Evolutionary conservation across 2,113 vertebrate species (phyloP), one percentile per base, ranked within the genome.

Genomic region (Cololabis saira): DNA sequence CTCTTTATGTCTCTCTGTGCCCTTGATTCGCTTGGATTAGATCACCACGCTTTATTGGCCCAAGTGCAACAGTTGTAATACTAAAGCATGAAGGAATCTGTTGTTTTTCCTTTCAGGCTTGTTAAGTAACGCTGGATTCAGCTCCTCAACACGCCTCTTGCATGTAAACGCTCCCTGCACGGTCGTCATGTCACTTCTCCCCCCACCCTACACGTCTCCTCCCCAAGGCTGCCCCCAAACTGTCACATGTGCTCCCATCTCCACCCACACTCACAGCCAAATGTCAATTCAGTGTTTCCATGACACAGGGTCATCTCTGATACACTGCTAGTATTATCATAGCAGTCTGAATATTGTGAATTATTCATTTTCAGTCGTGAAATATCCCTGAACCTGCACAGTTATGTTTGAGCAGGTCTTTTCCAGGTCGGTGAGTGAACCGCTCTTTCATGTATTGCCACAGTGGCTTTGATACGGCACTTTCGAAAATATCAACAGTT

Each of bases 161-260:
- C 65, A 80, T 83, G 82, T 72, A 64, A 80, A 49, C 60, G 6
- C 74, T 74, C 78, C 70, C 68, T 81, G 83, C 81, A 87, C 84
- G 82, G 78, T 75, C 64, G 75, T 65, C 66, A 53, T 80, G 62
- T 66, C 58, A 61, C 42, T 48, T 24, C 52, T 13, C 12, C 33
- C 51, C 63, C 68, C 50, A 17, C 57, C 62, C 59, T 30, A 21
- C 19, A 21, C 19, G 53, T 58, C 71, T 47, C 68, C 78, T 62
- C 80, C 81, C 63, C 80, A 71, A 55, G 63, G 82, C 83, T 92
- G 90, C 78, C 83, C 89, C 86, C 83, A 90, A 87, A 92, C 88
- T 92, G 90, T 90, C 87, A 90, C 60, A 84, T 85, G 72, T 69
- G 61, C 82, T 92, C 78, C 74, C 64, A 33, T 89, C 87, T 87